Evolutionary conservation across 2,113 vertebrate genomes (phyloP).

Genomic region (Sorex araneus): DNA sequence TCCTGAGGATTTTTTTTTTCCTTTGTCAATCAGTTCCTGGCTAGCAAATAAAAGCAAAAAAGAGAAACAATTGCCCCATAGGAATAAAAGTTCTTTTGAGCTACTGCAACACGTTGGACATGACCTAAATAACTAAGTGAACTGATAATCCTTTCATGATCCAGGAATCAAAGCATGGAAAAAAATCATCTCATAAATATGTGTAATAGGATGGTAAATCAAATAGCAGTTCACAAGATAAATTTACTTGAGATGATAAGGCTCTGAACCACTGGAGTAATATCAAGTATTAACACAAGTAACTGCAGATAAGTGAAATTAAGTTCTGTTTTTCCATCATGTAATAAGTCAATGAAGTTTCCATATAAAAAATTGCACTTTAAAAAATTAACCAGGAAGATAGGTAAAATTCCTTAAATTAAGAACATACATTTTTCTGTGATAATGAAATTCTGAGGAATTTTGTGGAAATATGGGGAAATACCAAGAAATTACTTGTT

Average conservation of each 20-base stretch:
- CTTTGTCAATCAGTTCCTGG: conserved; percentile 38
- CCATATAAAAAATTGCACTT: neutral
- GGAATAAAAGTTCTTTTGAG: conserved; percentile 48
- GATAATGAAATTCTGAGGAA: neutral
- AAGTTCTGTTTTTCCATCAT: neutral
- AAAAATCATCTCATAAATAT: neutral
- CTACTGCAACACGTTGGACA: conserved; percentile 50
- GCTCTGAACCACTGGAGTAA: neutral
- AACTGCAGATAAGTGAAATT: neutral
- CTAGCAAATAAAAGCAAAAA: conserved; percentile 63
- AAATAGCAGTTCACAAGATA: neutral
- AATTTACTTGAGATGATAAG: neutral
- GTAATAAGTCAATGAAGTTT: neutral
- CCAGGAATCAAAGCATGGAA: neutral
- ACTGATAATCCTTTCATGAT: conserved; percentile 44
- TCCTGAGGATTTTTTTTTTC: neutral
- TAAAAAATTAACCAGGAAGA: neutral
- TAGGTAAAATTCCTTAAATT: neutral
- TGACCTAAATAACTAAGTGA: conserved; percentile 6
- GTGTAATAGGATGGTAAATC: neutral
- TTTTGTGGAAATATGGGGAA: neutral
- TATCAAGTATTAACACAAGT: neutral
- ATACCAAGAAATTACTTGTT: neutral
- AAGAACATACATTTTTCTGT: neutral
- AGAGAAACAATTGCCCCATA: conserved; percentile 39